Percentiles rank a stretch among this genome's conserved stretches.
These are phyloP conservation scores for Volucella bombylans DNA, from an alignment of 2,888 invertebrate species.

Conservation along the genomic window DNA sequence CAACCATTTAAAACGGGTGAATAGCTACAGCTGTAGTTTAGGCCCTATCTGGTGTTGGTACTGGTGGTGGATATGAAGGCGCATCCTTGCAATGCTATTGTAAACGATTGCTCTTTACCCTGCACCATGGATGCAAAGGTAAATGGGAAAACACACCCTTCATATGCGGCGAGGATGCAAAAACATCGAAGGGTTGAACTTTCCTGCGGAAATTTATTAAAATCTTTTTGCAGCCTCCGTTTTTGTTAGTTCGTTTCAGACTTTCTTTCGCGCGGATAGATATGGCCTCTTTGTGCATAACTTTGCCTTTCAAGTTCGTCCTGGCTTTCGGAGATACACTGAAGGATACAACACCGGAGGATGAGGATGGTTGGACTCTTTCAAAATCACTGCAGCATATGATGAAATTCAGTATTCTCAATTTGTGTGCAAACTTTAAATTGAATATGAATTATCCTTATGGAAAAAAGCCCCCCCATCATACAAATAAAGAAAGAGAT, in stretches of 20 bases:
- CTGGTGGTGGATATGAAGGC: no score
- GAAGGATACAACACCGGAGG: not conserved
- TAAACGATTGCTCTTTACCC: no score
- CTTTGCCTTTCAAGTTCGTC: slow-evolving; percentile 54
- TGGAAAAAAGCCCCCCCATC: slow-evolving; percentile 16
- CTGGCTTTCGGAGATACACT: not conserved
- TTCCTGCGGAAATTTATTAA: slow-evolving; percentile 71
- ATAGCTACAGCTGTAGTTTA: no score
- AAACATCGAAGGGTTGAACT: slow-evolving; percentile 25
- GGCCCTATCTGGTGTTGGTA: no score
- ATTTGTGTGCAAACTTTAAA: slow-evolving; percentile 73
- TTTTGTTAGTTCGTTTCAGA: slow-evolving; percentile 25
- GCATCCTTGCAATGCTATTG: no score
- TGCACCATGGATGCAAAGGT: slow-evolving; percentile 27
- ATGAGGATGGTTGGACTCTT: slow-evolving; percentile 14
- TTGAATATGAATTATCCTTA: slow-evolving; percentile 73
- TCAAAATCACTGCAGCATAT: slow-evolving; percentile 66
- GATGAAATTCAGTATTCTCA: slow-evolving; percentile 68
- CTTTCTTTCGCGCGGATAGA: not conserved
- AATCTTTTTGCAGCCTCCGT: slow-evolving; percentile 58
- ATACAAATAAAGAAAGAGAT: no score
- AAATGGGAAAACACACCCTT: not conserved
- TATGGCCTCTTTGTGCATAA: slow-evolving; percentile 31
- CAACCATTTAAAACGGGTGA: slow-evolving; percentile 10
- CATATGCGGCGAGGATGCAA: not conserved